Conservation (phyloP, 2,797 vertebrate genomes). For the Manis javanica region DNA sequence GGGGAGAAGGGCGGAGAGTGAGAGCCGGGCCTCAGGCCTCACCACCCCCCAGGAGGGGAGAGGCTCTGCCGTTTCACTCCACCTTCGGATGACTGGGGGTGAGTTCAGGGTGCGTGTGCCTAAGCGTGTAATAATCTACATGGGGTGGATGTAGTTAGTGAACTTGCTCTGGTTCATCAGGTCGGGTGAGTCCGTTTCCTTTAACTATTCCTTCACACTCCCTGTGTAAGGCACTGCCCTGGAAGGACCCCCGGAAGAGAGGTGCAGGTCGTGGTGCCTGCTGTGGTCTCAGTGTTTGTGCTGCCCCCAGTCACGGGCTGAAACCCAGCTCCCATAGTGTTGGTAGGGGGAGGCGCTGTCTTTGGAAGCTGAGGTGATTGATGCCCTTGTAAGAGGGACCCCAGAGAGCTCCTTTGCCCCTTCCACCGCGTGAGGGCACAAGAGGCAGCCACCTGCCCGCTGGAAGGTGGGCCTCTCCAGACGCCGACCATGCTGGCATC, state of each 20-base stretch:
- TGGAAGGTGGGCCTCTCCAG: not conserved
- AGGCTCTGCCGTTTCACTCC: not conserved
- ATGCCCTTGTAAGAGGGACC: not conserved
- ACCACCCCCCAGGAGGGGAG: not conserved
- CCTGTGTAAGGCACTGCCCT: not conserved
- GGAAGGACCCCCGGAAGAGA: not conserved
- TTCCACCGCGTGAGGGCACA: too few species aligned
- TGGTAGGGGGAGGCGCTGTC: not conserved
- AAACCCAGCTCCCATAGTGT: not conserved
- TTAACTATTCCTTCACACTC: not conserved
- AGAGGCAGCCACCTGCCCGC: too few species aligned
- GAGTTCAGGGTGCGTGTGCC: fast-evolving
- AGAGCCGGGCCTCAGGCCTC: not conserved
- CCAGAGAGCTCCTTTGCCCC: not conserved
- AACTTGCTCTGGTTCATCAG: not conserved
- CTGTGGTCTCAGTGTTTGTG: too few species aligned
- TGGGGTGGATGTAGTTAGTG: not conserved
- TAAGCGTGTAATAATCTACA: fast-evolving
- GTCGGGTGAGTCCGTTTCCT: not conserved
- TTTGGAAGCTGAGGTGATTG: too few species aligned
- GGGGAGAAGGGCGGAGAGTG: fast-evolving
- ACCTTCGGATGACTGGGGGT: fast-evolving
- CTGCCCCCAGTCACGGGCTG: not conserved
- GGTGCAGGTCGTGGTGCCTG: not conserved
- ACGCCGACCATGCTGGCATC: fast-evolving